Base-by-base conservation (phyloP, 1,140 invertebrate species). In the Psix sp. region DNA sequence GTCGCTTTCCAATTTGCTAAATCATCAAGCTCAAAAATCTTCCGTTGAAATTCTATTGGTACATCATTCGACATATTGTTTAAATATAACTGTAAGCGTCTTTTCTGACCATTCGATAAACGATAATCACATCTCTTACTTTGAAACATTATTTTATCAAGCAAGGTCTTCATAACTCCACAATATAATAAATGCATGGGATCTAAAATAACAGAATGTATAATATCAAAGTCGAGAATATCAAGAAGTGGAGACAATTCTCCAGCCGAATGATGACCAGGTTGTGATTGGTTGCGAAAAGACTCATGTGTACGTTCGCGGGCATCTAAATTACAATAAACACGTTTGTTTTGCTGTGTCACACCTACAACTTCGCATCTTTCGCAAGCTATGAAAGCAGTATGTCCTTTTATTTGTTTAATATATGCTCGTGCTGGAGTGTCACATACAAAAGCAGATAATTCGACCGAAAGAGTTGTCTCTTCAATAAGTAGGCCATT, bases 11-110 rank as follows among this genome's bases (percentile, higher is more conserved):
- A 75, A 26, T 59, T 63, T 0, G 15, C 16, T 14, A 63, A 31
- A n/a, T 72, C 52, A 9, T 20, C 7, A 0, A 56, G 31, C 0
- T 49, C 43, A 46, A 59, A 45, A 10, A 54, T 59, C 42, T 66
- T 73, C 20, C 74, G 29, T 29, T 68, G 70, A 46, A 77, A 77
- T 21, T 73, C 70, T 17, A 13, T 26, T 7, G 62, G 63, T 33
- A 74, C 57, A 54, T 70, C 14, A 39, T 48, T 9, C 24, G 16
- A 20, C 2, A 49, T 33, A 39, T 16, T 14, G 21, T 18, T 21
- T 48, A 45, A 38, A 6, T 36, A 29, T 17, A 29, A 13, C 24
- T 21, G 21, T 17, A 63, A 63, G n/a, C 13, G 33, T 26, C 5
- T 15, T 15, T 10, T 17, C 9, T 49, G 16, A 13, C 3, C 2